Evolutionary conservation across 1,140 invertebrate genomes (phyloP).

Genomic region (Diorhabda carinulata): DNA sequence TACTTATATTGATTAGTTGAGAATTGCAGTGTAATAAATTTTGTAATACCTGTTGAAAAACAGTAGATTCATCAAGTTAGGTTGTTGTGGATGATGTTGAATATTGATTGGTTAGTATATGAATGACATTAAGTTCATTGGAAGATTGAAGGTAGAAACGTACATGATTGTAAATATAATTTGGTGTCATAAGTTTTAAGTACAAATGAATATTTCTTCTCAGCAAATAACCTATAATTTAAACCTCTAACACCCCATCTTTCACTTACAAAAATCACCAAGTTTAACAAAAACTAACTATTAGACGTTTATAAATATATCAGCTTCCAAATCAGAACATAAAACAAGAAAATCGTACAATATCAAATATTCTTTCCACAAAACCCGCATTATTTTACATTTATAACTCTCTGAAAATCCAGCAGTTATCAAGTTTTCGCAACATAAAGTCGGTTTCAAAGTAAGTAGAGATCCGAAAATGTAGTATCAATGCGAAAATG

Average conservation of each 20-base stretch:
- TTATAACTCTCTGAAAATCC: conserved; percentile 28
- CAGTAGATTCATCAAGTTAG: too few relatives aligned
- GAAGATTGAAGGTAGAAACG: too few relatives aligned
- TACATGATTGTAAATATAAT: too few relatives aligned
- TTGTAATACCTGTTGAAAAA: too few relatives aligned
- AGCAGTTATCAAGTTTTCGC: conserved; percentile 33
- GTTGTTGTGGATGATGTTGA: too few relatives aligned
- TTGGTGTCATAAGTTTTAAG: too few relatives aligned
- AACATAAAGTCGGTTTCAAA: conserved; percentile 29
- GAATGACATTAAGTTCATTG: too few relatives aligned
- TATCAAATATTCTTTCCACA: conserved; percentile 15
- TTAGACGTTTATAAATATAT: conserved; percentile 3
- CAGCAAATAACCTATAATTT: too few relatives aligned
- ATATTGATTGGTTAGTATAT: too few relatives aligned
- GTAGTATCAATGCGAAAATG: conserved; percentile 29
- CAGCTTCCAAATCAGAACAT: not conserved
- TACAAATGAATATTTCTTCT: too few relatives aligned
- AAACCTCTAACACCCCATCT: not conserved
- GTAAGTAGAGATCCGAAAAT: conserved; percentile 25
- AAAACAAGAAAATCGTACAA: conserved; percentile 2
- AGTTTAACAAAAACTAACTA: not conserved
- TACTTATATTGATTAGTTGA: too few relatives aligned
- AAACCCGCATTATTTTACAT: conserved; percentile 17
- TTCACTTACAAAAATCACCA: not conserved
- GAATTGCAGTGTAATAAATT: too few relatives aligned